Base-by-base conservation (phyloP, 2,797 vertebrate species). In the Sebastes oblongus region DNA sequence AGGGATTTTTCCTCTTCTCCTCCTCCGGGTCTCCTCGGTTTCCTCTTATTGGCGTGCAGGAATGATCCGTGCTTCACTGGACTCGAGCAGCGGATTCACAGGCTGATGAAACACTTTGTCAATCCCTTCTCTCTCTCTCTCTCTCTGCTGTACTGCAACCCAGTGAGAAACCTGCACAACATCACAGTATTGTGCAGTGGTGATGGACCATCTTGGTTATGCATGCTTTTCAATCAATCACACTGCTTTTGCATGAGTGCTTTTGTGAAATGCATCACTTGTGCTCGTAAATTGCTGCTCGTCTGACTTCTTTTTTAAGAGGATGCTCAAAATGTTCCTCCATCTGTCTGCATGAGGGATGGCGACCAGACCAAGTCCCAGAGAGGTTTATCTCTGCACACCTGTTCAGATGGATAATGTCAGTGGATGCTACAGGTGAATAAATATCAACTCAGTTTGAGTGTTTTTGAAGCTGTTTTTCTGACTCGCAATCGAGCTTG, bases 371-470 rank as follows among this genome's bases (percentile, higher is more conserved):
- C 67, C 34, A 77, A 64, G 69, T 87, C 79, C 74, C 36, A 20
- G 39, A 66, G 82, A 67, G 87, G 30, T 68, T 80, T n/a, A 16
- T 50, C 32, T 77, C 82, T 62, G 18, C 86, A 36, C 75, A 61
- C 75, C 85, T 82, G 80, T 58, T 52, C 66, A 66, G 80, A 9
- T 80, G 81, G 84, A 77, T 71, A 32, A 69, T 75, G 83, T 36
- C 72, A 78, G 80, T 52, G 70, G 67, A 3, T 52, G 82, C 90
- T 80, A 92, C 92, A 92, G 87, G 88, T 93, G 93, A 93, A 88
- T 77, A 75, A 82, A 81, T 14, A 68, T 72, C 75, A 30, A 55
- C 66, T 61, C 68, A 11, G 64, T 66, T 67, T 55, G 55, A 50
- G 69, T 71, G 71, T 64, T 75, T 70, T 18, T 34, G 16, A 66